Base-by-base conservation (phyloP, 2,888 invertebrate species). In the Hedychridium roseum region DNA sequence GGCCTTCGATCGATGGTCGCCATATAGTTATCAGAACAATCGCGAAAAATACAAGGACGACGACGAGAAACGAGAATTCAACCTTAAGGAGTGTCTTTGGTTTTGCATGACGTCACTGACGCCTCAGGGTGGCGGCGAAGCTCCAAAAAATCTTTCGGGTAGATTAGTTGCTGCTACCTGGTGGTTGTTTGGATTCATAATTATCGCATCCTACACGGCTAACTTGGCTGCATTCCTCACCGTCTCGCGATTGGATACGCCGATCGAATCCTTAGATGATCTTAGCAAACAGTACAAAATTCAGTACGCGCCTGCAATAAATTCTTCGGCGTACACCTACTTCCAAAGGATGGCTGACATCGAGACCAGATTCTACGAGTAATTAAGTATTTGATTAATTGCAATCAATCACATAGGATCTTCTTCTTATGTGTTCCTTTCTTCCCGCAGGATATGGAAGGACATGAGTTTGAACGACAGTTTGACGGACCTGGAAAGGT, bases 161-260 rank as follows among this genome's bases (percentile, higher is more conserved):
- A 85, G 97, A 38, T 81, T 98, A 7, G 90, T 98, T 0, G 97
- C 97, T 0, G 97, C 97, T 1, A 97, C 97, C 0, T 97, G 97
- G 97, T 98, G 98, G 98, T 82, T 98, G 16, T 98, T 98, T 80
- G 97, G 97, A 0, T 98, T 98, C 79, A 97, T 98, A 74, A 96
- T 98, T 60, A 97, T 98, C 73, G 98, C 98, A 2, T 97, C 97
- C 0, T 98, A 98, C 80, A 98, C 98, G 0, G 98, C 98, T 1
- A 98, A 98, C 80, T 83, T 98, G 72, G 98, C 98, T 1, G 98
- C 98, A 1, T 98, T 97, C 76, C 83, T 98, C 46, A 98, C 98
- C 0, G 94, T 94, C 0, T 96, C 95, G 0, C 86, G 96, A 12
- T 82, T 97, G 73, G 96, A 97, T 67, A 92, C 93, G 0, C 94